These are phyloP conservation scores for Epizoanthus scotinus DNA, from an alignment of 92 coral and sea anemone species.

Conservation along the genomic window DNA sequence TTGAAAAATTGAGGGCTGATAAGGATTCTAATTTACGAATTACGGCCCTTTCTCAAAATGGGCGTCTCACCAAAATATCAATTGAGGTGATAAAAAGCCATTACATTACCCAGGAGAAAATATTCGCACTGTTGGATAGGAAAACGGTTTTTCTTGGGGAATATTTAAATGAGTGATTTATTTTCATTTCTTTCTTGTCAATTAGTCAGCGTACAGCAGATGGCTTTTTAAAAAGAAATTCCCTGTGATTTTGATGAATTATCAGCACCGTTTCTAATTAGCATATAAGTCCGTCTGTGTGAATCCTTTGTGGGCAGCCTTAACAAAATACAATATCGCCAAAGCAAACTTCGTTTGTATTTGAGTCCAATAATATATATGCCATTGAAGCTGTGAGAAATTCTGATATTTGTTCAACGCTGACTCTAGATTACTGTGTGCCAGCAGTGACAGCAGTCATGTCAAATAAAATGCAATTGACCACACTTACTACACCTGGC, in stretches of 20 bases:
- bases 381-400: no score
- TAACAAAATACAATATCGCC: no score
- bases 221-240: slow-evolving; percentile 12
- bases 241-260: background rate
- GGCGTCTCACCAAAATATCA: background rate
- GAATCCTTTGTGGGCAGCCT: no score
- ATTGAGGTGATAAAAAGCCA: background rate
- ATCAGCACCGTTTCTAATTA: no score
- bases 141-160: background rate
- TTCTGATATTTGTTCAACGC: no score
- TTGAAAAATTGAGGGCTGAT: background rate
- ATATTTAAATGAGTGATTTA: slow-evolving; percentile 21
- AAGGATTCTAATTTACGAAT: background rate
- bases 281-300: no score
- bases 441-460: no score
- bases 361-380: no score
- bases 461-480: no score
- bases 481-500: no score
- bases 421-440: no score
- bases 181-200: slow-evolving; percentile 1
- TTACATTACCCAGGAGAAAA: background rate
- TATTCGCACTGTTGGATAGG: slow-evolving; percentile 3
- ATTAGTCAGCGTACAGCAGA: slow-evolving; percentile 13
- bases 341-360: no score
- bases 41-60: background rate